Percentiles rank a stretch among this genome's conserved stretches.
Conservation (phyloP, 2,797 vertebrate species). For the Chaunax sp. region DNA sequence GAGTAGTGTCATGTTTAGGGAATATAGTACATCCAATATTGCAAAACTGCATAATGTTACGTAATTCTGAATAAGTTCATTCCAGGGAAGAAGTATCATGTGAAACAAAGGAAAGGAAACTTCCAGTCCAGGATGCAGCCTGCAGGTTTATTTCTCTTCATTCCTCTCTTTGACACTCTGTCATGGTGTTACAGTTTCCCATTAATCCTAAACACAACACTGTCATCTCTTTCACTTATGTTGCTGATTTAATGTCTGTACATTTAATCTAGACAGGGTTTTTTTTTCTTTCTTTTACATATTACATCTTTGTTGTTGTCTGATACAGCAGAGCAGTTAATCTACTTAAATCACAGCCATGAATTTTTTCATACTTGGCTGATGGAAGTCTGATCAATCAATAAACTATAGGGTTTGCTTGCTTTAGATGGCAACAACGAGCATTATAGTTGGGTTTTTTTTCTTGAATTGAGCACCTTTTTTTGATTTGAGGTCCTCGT, state of each 20-base stretch:
- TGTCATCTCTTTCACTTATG: background rate
- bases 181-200: background rate
- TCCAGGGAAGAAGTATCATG: background rate
- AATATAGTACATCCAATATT: constrained; percentile 7
- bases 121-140: background rate
- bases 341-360: constrained; percentile 1
- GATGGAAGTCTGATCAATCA: background rate
- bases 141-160: background rate
- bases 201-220: constrained; percentile 2
- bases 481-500: no score
- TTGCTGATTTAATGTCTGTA: background rate
- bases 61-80: background rate
- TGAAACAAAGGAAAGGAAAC: background rate
- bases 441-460: no score
- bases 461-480: no score
- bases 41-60: background rate
- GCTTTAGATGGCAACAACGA: no score
- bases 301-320: constrained; percentile 8
- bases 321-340: background rate
- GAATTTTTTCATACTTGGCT: constrained; percentile 9
- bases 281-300: background rate
- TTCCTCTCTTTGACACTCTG: background rate
- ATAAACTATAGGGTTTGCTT: background rate
- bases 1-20: constrained; percentile 13
- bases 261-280: background rate